Evolutionary conservation across 1,140 invertebrate genomes (phyloP).

Genomic region (Diorhabda elongata): DNA sequence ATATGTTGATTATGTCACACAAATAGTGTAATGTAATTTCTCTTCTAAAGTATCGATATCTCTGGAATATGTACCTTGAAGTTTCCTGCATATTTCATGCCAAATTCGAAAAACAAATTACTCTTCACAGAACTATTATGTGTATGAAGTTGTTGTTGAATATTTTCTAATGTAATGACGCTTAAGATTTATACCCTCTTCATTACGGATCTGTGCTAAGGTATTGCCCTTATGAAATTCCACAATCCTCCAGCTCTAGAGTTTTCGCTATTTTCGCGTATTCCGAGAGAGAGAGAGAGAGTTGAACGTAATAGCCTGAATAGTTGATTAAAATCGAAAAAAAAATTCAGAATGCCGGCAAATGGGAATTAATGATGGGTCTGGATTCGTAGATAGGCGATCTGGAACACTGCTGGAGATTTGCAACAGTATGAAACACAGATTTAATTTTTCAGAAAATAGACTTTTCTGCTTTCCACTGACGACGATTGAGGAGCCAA

Average conservation of each 20-base stretch:
- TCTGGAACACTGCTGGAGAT: not conserved
- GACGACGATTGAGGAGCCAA: not conserved
- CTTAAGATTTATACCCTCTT: too few species aligned
- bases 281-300: not conserved
- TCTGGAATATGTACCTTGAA: too few species aligned
- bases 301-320: not conserved
- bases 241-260: not conserved
- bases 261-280: not conserved
- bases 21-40: too few species aligned
- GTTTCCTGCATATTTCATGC: too few species aligned
- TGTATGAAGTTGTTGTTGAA: too few species aligned
- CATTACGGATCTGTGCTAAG: not conserved
- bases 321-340: constrained; percentile 1
- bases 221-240: constrained; percentile 2
- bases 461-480: not conserved
- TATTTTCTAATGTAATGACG: too few species aligned
- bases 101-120: too few species aligned
- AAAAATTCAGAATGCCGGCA: not conserved
- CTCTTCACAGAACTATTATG: too few species aligned
- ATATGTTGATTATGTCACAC: too few species aligned
- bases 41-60: too few species aligned
- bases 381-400: not conserved
- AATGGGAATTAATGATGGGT: not conserved
- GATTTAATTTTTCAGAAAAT: constrained; percentile 3
- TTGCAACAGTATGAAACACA: not conserved